Conservation (phyloP, 2,888 invertebrate species). For the Ctena decussata region DNA sequence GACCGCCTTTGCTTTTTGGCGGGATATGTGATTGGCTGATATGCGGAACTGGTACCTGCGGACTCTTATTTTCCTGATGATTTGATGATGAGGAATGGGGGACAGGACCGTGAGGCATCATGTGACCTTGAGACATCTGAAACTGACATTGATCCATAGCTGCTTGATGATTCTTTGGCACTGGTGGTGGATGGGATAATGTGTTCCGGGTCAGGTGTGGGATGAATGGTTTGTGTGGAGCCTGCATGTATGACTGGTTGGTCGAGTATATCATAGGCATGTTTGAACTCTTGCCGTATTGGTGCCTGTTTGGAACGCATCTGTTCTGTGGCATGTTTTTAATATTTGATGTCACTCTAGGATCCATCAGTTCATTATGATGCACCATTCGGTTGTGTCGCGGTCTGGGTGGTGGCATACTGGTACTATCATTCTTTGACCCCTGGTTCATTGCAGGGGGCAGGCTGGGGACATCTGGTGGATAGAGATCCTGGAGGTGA, state of each 20-base stretch:
- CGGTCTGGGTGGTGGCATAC: slow-evolving; percentile 48
- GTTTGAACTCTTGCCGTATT: slow-evolving; percentile 33
- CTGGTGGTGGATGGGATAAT: slow-evolving; percentile 46
- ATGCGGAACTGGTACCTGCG: slow-evolving; percentile 86
- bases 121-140: slow-evolving; percentile 38
- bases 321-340: slow-evolving; percentile 50
- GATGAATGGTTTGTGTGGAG: slow-evolving; percentile 57
- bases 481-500: slow-evolving; percentile 47
- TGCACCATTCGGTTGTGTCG: slow-evolving; percentile 48
- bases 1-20: slow-evolving; percentile 80
- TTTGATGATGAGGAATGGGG: slow-evolving; percentile 53
- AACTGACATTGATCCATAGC: slow-evolving; percentile 45
- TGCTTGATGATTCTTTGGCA: slow-evolving; percentile 56
- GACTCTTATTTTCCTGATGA: slow-evolving; percentile 78
- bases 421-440: slow-evolving; percentile 26
- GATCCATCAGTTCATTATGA: slow-evolving; percentile 7
- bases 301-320: slow-evolving; percentile 43
- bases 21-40: slow-evolving; percentile 86
- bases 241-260: slow-evolving; percentile 58
- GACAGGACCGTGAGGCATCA: slow-evolving; percentile 47
- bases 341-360: slow-evolving; percentile 68
- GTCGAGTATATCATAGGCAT: slow-evolving; percentile 53
- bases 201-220: slow-evolving; percentile 54
- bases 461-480: slow-evolving; percentile 12
- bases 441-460: slow-evolving; percentile 26